Conservation (phyloP, 2,113 vertebrate genomes). For the Microcebus ravelobensis region DNA sequence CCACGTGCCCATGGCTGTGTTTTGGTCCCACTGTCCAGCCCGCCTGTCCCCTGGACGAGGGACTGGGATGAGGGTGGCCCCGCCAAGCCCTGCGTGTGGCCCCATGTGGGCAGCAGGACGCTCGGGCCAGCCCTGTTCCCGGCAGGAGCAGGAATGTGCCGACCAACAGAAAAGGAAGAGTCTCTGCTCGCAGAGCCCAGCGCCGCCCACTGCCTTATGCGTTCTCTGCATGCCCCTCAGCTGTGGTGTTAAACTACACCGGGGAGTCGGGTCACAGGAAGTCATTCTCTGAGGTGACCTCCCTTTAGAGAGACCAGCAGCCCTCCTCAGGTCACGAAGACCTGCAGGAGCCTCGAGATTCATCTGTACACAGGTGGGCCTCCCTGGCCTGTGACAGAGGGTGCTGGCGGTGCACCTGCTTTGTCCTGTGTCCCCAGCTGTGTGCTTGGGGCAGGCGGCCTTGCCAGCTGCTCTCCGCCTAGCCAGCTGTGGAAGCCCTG, state of each 20-base stretch:
- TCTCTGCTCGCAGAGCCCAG: neutral
- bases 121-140: neutral
- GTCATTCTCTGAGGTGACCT: neutral
- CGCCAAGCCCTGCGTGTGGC: neutral
- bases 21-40: rapidly evolving
- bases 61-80: too few species aligned
- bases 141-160: neutral
- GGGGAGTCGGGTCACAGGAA: neutral
- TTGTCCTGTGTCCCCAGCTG: neutral
- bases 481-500: neutral
- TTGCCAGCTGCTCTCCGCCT: neutral
- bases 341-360: neutral
- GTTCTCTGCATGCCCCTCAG: neutral
- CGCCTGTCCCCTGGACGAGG: neutral
- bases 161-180: neutral
- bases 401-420: neutral
- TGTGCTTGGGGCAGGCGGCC: neutral
- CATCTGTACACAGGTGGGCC: neutral
- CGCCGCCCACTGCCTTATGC: rapidly evolving
- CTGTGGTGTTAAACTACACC: neutral
- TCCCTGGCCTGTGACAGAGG: neutral
- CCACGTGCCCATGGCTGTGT: neutral
- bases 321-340: neutral
- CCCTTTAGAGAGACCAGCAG: neutral
- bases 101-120: neutral